phyloP scores from a whole-genome alignment of 1,140 invertebrate species.

The Drosophila lini region DNA sequence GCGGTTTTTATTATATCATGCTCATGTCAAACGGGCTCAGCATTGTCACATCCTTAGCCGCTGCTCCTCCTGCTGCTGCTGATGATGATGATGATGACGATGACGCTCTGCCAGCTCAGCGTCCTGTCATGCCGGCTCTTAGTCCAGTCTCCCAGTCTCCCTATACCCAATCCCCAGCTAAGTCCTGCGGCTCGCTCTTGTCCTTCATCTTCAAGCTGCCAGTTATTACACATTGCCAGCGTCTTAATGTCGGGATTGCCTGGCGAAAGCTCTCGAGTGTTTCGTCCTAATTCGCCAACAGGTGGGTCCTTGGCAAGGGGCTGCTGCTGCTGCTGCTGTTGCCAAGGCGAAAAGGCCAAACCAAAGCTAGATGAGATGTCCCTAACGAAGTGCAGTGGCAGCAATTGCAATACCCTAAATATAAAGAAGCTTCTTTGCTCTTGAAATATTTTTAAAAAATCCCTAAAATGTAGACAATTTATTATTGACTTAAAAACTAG shows the following conservation, averaged over 20 bases:
- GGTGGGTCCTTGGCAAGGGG: conserved; percentile 45
- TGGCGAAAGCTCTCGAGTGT: conserved; percentile 1
- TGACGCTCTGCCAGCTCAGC: conserved; percentile 69
- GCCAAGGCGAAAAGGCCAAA: conserved; percentile 4
- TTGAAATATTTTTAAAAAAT: neutral
- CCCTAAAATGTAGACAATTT: too few relatives aligned
- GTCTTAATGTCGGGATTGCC: conserved; percentile 64
- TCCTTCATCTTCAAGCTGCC: conserved; percentile 35
- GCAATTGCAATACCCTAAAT: neutral
- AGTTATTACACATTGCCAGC: conserved; percentile 74
- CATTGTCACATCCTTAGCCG: conserved; percentile 69
- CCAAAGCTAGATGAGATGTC: conserved; percentile 5
- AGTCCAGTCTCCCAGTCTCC: conserved; percentile 1
- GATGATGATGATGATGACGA: conserved; percentile 7
- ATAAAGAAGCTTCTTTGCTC: neutral
- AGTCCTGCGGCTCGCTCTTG: conserved; percentile 30
- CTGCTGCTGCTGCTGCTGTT: neutral
- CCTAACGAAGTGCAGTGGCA: neutral
- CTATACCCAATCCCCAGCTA: conserved; percentile 26
- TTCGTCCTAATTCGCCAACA: conserved; percentile 42
- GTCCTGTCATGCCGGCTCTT: conserved; percentile 62
- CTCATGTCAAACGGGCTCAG: conserved; percentile 78
- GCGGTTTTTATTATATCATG: conserved; percentile 81
- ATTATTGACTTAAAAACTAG: neutral
- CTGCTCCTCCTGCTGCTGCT: neutral